phyloP scores from a whole-genome alignment of 2,113 vertebrate species.

The Saguinus midas region DNA sequence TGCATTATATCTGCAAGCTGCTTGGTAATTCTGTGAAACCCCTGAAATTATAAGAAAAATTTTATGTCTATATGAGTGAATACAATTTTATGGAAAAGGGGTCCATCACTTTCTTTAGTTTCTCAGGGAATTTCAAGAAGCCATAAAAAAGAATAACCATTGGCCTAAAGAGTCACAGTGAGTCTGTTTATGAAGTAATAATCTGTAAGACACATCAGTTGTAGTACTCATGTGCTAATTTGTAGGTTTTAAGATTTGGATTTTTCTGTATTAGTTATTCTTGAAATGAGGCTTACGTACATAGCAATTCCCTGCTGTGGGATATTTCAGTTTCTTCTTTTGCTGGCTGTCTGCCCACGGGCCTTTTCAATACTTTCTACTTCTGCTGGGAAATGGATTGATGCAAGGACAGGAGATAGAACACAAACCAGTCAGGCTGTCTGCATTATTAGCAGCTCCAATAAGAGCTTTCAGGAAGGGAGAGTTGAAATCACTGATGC shows the following conservation, averaged over 20 bases:
- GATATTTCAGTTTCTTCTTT: background rate
- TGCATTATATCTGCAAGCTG: background rate
- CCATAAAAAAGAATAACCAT: background rate
- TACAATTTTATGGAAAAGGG: background rate
- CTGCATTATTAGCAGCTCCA: background rate
- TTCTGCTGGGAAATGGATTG: too few species aligned
- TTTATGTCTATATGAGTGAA: background rate
- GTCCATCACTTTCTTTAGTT: background rate
- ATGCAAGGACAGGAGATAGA: background rate
- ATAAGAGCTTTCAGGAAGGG: background rate
- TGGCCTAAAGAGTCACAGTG: background rate
- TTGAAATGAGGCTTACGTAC: background rate
- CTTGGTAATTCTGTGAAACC: background rate
- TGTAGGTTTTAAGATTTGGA: background rate
- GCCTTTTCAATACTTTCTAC: background rate
- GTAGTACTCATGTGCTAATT: background rate
- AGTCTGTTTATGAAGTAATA: background rate
- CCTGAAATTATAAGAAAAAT: background rate
- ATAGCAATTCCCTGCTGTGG: background rate
- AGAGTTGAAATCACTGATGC: background rate
- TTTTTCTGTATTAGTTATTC: background rate
- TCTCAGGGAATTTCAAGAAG: background rate
- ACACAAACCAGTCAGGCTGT: fast-evolving
- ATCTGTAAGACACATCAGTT: background rate
- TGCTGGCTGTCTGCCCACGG: background rate